Base-by-base conservation (phyloP, 2,797 vertebrate genomes). In the Picus viridis region DNA sequence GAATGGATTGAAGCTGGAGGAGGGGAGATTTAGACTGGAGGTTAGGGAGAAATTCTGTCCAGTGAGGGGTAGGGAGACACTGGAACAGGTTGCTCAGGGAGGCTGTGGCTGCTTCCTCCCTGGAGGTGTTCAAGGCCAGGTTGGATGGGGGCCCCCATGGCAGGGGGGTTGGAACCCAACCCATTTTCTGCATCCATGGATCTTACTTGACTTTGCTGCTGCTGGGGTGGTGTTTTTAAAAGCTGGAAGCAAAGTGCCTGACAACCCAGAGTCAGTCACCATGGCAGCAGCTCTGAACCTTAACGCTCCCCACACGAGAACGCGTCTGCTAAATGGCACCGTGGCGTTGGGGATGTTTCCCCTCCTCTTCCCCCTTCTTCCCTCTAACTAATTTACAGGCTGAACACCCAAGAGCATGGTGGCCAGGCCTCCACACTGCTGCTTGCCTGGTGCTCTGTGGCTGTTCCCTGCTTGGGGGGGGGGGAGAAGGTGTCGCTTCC, bases 381-480 rank as follows among this genome's bases (percentile, higher is more conserved):
- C 47, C 17, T 43, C 53, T 20, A 59, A 19, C 19, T 58, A 3
- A 34, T 47, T 47, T 26, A 15, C 43, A 16, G 49, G 23, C 61
- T 61, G 16, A 76, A 5, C 43, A 83, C 90, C 79, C 51, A 30
- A 18, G 76, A 57, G 68, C 43, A 12, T 8, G 51, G 20, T 19
- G 18, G 34, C 9, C 29, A 59, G 72, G n/a, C 51, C 13, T 39
- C 18, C 17, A 0, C 11, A 2, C 83, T 70, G 77, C 20, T 19
- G 24, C 79, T 43, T 79, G 56, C 29, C 53, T 26, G 34, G 17
- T 19, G 70, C 45, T 77, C 54, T 32, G 34, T 16, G 32, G 23
- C 3, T 18, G 49, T 61, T 58, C 56, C 63, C 70, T 54, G 2
- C 7, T 1, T 1, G 5, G 4, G 19, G 12, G 22, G 7, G 4